Evolutionary conservation across 2,888 invertebrate species (phyloP).

Genomic region (Drosophila macrospina): DNA sequence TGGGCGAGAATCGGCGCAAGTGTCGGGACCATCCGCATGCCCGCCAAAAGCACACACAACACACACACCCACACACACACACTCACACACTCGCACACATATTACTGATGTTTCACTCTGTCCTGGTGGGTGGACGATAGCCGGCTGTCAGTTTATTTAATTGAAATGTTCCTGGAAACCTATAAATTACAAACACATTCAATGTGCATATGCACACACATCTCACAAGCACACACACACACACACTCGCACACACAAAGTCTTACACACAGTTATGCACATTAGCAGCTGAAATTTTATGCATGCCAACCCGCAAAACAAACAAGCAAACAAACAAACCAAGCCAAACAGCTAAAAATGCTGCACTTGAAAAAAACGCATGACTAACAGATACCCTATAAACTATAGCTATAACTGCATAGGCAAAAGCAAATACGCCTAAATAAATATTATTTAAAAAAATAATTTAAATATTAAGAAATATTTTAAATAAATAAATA

Average conservation of each 20-base stretch:
- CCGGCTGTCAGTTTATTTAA: slow-evolving; percentile 76
- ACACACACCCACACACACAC: not conserved
- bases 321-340: slow-evolving; percentile 49
- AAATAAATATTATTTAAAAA: too few species aligned
- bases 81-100: slow-evolving; percentile 1
- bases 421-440: too few species aligned
- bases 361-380: too few species aligned
- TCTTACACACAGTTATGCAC: slow-evolving; percentile 31
- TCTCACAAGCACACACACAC: slow-evolving; percentile 12
- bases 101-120: slow-evolving; percentile 42
- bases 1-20: slow-evolving; percentile 37
- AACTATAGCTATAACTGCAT: not conserved
- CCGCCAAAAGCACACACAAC: slow-evolving; percentile 7
- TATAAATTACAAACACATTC: slow-evolving; percentile 74
- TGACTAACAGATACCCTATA: slow-evolving; percentile 28
- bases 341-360: too few species aligned
- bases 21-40: slow-evolving; percentile 27
- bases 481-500: too few species aligned
- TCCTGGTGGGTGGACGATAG: slow-evolving; percentile 44
- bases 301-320: slow-evolving; percentile 61
- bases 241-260: slow-evolving; percentile 2
- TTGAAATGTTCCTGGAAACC: slow-evolving; percentile 74
- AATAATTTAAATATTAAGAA: not conserved
- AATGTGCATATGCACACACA: slow-evolving; percentile 40
- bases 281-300: slow-evolving; percentile 68